Percentiles rank a stretch among this genome's conserved stretches.
Evolutionary conservation across 2,888 invertebrate genomes (phyloP).

Genomic region (Griposia aprilina): DNA sequence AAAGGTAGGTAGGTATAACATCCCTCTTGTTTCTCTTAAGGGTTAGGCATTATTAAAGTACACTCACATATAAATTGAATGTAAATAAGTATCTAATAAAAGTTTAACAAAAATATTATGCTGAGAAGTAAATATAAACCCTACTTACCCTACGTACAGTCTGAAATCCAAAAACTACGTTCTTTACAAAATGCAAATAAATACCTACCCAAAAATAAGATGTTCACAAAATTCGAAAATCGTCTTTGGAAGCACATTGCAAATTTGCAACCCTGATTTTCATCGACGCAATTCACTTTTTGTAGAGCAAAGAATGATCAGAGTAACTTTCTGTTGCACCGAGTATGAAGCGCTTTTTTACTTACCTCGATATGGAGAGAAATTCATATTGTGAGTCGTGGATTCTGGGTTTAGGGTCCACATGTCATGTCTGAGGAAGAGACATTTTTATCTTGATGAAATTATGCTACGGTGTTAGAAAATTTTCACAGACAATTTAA

Average conservation of each 20-base stretch:
- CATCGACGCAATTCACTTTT: slow-evolving; percentile 38
- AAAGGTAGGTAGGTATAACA: too few relatives aligned
- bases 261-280: slow-evolving; percentile 37
- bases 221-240: not conserved
- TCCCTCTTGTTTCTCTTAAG: too few relatives aligned
- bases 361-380: slow-evolving; percentile 27
- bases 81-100: not conserved
- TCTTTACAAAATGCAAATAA: not conserved
- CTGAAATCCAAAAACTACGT: not conserved
- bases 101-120: not conserved
- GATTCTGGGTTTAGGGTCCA: slow-evolving; percentile 55
- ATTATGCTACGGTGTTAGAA: not conserved
- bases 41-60: too few relatives aligned
- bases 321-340: slow-evolving; percentile 48
- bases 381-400: slow-evolving; percentile 56
- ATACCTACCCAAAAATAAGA: not conserved
- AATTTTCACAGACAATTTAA: not conserved
- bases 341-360: slow-evolving; percentile 44
- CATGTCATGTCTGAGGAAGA: slow-evolving; percentile 4
- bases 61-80: not conserved
- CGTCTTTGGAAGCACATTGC: slow-evolving; percentile 1
- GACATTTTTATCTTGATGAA: slow-evolving; percentile 18
- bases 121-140: not conserved
- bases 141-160: not conserved
- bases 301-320: slow-evolving; percentile 41